Percentiles rank a stretch among this genome's conserved stretches.
phyloP scores from a whole-genome alignment of 2,797 vertebrate species.

The Moxostoma hubbsi region DNA sequence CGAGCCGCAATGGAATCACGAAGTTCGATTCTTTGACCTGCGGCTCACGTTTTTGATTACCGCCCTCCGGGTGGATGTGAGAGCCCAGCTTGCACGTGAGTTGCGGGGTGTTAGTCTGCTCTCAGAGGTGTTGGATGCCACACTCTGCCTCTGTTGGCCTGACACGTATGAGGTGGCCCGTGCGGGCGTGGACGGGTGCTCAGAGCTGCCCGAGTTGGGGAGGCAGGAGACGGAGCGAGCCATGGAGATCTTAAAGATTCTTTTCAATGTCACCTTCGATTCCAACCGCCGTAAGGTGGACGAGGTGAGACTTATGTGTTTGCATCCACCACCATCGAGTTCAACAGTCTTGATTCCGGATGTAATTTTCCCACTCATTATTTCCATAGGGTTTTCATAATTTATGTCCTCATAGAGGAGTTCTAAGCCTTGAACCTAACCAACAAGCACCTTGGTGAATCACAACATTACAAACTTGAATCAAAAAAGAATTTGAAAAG shows the following conservation, averaged over 20 bases:
- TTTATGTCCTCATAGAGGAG: no score
- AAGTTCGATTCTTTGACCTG: conserved; percentile 89
- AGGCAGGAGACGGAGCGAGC: conserved; percentile 83
- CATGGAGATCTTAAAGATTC: conserved; percentile 94
- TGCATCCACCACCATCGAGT: neutral
- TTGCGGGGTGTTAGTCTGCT: conserved; percentile 85
- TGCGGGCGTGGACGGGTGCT: conserved; percentile 61
- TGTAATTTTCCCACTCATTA: no score
- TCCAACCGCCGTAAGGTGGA: conserved; percentile 82
- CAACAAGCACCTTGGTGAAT: no score
- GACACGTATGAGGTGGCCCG: conserved; percentile 78
- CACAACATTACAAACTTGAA: no score
- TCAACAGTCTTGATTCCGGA: no score
- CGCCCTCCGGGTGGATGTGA: conserved; percentile 83
- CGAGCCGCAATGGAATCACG: conserved; percentile 78
- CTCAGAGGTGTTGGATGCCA: conserved; percentile 83
- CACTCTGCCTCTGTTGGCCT: conserved; percentile 78
- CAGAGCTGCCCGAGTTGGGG: conserved; percentile 74
- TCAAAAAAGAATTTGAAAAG: no score
- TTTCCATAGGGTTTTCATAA: no score
- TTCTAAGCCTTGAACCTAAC: no score
- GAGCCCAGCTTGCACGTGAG: conserved; percentile 85
- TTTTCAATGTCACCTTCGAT: conserved; percentile 93
- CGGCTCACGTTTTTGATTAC: conserved; percentile 90
- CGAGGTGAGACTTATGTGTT: conserved; percentile 76